Evolutionary conservation across 2,797 vertebrate species (phyloP).

Genomic region (Sarcophilus harrisii): DNA sequence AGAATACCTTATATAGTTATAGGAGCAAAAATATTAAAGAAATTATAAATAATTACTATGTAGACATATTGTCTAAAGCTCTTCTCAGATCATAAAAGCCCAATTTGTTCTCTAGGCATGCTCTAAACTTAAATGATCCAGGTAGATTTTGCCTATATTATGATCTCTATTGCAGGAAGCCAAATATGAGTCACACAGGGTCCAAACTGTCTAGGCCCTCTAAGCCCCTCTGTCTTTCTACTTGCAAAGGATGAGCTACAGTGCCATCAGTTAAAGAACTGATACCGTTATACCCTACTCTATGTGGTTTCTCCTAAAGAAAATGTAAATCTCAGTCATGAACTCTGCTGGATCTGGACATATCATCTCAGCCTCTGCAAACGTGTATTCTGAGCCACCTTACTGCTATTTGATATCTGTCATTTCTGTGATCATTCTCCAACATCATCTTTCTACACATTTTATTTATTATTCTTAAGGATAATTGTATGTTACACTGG

Average conservation of each 20-base stretch:
- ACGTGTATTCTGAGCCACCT: constrained; percentile 7
- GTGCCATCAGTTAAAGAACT: neutral
- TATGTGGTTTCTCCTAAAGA: neutral
- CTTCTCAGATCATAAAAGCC: neutral
- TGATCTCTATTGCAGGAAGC: neutral
- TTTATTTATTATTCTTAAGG: constrained; percentile 74
- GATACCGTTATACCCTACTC: neutral
- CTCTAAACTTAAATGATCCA: neutral
- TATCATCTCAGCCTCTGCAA: neutral
- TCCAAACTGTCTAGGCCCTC: neutral
- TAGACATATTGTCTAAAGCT: neutral
- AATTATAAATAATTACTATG: neutral
- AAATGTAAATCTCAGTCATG: neutral
- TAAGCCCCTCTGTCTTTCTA: constrained; percentile 10
- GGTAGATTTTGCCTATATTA: neutral
- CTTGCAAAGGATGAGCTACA: neutral
- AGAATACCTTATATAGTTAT: neutral
- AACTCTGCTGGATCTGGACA: neutral
- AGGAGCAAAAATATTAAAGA: neutral
- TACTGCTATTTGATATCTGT: constrained; percentile 63
- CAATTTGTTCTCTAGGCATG: neutral
- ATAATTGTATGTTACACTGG: constrained; percentile 70
- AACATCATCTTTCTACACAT: constrained; percentile 74
- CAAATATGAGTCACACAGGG: neutral
- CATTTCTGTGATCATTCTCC: constrained; percentile 73